Evolutionary conservation across 35 echinoderm and acorn worm species (phyloP).

Genomic region (Lytechinus variegatus): DNA sequence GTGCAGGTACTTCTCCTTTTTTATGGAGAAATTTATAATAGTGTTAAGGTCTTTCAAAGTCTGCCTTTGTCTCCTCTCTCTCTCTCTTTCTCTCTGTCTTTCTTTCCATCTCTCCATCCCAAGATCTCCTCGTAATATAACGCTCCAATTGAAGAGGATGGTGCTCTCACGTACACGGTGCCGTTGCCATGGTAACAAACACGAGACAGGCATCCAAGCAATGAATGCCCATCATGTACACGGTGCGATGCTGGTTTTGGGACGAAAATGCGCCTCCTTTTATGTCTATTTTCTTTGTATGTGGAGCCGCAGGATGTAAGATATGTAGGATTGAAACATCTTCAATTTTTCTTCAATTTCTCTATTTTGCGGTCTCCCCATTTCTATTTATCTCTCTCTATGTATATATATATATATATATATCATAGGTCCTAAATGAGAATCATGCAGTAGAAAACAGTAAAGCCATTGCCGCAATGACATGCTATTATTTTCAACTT

Average conservation of each 20-base stretch:
- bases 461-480: too few species aligned
- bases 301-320: not conserved
- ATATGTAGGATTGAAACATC: not conserved
- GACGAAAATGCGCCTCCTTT: not conserved
- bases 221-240: not conserved
- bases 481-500: too few species aligned
- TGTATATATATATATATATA: too few species aligned
- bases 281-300: not conserved
- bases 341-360: not conserved
- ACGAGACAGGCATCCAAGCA: not conserved
- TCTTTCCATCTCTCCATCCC: not conserved
- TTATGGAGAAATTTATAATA: too few species aligned
- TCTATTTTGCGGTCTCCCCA: too few species aligned
- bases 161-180: not conserved
- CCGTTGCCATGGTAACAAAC: not conserved
- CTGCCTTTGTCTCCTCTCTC: not conserved
- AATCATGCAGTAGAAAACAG: too few species aligned
- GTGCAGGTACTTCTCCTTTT: too few species aligned
- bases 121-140: not conserved
- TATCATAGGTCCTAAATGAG: too few species aligned
- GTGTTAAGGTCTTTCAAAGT: too few species aligned
- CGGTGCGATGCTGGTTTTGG: not conserved
- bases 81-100: not conserved
- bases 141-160: not conserved
- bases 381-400: too few species aligned